A percentile compares a stretch with the other conserved stretches of the same genome.
These are phyloP conservation scores for Eilema griseolum DNA, from an alignment of 2,888 invertebrate species.

Conservation along the genomic window DNA sequence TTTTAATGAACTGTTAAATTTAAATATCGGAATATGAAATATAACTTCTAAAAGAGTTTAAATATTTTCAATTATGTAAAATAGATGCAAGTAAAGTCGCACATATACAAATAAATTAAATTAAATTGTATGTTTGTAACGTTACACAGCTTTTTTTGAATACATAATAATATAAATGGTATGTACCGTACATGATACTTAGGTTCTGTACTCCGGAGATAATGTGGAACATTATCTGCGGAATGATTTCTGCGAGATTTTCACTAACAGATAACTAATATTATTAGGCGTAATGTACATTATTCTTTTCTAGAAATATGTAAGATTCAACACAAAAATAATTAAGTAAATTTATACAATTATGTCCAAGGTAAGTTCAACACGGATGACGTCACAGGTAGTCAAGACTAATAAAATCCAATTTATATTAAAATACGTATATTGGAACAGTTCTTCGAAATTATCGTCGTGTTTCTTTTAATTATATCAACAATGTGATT, in stretches of 20 bases:
- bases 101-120: neutral
- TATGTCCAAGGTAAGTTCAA: neutral
- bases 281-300: neutral
- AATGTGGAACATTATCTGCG: too few species aligned
- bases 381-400: neutral
- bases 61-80: neutral
- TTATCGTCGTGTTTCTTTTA: neutral
- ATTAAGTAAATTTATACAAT: neutral
- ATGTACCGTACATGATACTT: too few species aligned
- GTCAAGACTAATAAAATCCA: neutral
- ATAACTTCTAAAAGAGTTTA: neutral
- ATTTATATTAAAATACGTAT: neutral
- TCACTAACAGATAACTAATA: too few species aligned
- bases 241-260: too few species aligned
- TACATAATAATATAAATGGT: too few species aligned
- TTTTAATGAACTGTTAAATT: neutral
- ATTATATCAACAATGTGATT: constrained; percentile 18
- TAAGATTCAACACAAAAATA: neutral
- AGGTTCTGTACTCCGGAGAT: too few species aligned
- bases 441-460: constrained; percentile 5
- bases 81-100: neutral
- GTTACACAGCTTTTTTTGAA: too few species aligned
- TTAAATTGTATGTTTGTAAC: neutral
- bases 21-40: neutral
- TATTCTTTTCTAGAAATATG: too few species aligned